A percentile compares a stretch with the other conserved stretches of the same genome.
Conservation (phyloP, 2,888 invertebrate genomes). For the Athalia circularis region DNA sequence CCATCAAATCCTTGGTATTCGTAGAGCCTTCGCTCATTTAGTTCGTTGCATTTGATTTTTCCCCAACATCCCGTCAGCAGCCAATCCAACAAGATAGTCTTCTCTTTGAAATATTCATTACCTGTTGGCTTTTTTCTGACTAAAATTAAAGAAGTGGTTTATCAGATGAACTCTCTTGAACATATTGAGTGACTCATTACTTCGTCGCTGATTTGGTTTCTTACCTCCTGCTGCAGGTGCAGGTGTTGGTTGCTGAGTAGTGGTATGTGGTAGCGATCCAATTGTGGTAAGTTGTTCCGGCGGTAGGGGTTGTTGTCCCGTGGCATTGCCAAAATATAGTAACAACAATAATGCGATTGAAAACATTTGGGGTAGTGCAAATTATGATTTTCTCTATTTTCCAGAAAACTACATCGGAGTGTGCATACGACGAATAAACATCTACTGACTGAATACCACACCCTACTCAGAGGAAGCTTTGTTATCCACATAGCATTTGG, state of each 20-base stretch:
- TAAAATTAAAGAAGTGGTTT: not conserved
- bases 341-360: not conserved
- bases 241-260: not conserved
- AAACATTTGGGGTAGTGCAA: not conserved
- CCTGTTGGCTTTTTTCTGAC: not conserved
- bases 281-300: not conserved
- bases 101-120: not conserved
- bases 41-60: not conserved
- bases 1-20: conserved; percentile 62
- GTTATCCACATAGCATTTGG: not conserved
- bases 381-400: no score
- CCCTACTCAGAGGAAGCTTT: conserved; percentile 3
- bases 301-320: not conserved
- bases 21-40: not conserved
- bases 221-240: not conserved
- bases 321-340: not conserved
- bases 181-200: not conserved
- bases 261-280: not conserved
- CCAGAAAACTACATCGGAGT: not conserved
- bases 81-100: conserved; percentile 46
- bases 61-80: conserved; percentile 50
- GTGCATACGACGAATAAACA: no score
- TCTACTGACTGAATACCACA: conserved; percentile 4
- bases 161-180: not conserved
- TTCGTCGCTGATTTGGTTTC: not conserved